Conservation (phyloP, 2,797 vertebrate genomes). For the Graptemys geographica region DNA sequence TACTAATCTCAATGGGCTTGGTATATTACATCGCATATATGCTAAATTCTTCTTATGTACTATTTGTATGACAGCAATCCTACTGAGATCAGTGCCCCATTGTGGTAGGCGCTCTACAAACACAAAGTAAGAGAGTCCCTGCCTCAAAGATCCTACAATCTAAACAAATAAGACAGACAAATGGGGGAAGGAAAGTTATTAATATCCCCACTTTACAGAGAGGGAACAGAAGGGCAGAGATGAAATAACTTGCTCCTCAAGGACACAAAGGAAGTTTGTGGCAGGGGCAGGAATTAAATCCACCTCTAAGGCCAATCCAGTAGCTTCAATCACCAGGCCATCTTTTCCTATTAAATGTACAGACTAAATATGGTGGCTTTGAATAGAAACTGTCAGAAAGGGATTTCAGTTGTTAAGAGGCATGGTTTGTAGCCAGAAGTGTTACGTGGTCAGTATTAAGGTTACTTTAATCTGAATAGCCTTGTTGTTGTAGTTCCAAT, state of each 20-base stretch:
- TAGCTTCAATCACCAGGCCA: neutral
- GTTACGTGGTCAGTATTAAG: neutral
- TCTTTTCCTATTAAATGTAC: neutral
- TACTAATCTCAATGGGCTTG: neutral
- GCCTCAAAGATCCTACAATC: neutral
- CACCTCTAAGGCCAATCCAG: neutral
- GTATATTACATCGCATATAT: neutral
- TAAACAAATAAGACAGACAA: neutral
- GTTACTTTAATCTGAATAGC: neutral
- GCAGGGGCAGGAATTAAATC: accelerated
- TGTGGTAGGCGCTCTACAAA: neutral
- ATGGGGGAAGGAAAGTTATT: neutral
- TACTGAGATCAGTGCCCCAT: neutral
- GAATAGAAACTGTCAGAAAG: neutral
- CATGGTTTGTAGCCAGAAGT: neutral
- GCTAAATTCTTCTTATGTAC: neutral
- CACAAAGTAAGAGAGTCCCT: neutral
- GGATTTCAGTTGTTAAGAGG: neutral
- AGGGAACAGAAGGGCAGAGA: neutral
- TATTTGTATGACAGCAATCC: neutral
- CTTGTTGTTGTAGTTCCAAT: neutral
- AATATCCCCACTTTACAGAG: neutral
- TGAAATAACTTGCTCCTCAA: neutral
- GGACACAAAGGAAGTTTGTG: neutral
- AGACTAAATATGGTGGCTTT: neutral